Base-by-base conservation (phyloP, 2,797 vertebrate species). In the Hoplostethus atlanticus region DNA sequence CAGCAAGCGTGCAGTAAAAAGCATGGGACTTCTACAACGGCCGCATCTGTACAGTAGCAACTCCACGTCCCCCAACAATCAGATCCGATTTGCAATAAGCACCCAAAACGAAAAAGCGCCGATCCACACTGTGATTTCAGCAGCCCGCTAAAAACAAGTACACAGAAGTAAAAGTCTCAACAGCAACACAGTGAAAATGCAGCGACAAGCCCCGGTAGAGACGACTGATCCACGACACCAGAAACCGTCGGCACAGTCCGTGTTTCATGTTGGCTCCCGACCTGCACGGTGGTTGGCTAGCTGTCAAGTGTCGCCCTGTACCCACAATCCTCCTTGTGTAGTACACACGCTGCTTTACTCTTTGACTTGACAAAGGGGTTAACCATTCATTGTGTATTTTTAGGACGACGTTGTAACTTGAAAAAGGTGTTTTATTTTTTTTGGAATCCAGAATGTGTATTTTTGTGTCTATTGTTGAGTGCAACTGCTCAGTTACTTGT, bases 391-490 rank as follows among this genome's bases (percentile, higher is more conserved):
- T 82, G 85, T 91, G 85, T 92, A 87, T 85, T 87, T 88, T 60
- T 87, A 84, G 80, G 79, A 80, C 65, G 72, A 82, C 38, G 70
- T 87, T 82, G 85, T 89, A 60, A 90, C 83, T 91, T 90, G 51
- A 62, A 71, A 71, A 86, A 21, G 46, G 55, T 84, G 87, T 89
- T 89, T 92, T 21, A 85, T 90, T 96, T 92, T 91, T 95, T 89
- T 21, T 21, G 21, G 38, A 87, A 89, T 68, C 80, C 86, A 87
- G 86, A 92, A 87, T 73, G 81, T 86, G 95, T 91, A 93, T 95
- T 92, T 95, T 93, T 95, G 95, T 97, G 95, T 95, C 89, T 95
- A 92, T 93, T 95, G 94, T 96, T 94, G 84, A 92, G 82, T 92
- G 92, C 92, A 89, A 21, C 80, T 87, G 93, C 91, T 92, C 93